Evolutionary conservation across 2,888 invertebrate genomes (phyloP).

Genomic region (Parascotia fuliginaria): DNA sequence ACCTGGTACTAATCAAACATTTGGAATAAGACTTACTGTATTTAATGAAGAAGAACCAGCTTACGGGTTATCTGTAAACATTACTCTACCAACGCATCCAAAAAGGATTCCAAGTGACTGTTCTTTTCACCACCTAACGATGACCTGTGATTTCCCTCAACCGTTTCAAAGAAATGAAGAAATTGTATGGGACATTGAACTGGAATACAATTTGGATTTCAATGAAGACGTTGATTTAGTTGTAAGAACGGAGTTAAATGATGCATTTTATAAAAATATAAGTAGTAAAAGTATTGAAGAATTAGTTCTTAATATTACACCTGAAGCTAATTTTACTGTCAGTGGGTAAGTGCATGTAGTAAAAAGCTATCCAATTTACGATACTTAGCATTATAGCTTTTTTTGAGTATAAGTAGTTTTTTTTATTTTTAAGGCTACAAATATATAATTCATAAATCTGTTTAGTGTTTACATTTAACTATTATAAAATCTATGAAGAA

Average conservation of each 20-base stretch:
- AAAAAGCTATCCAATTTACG: too few species aligned
- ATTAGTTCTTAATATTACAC: constrained; percentile 52
- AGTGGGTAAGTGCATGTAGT: constrained; percentile 58
- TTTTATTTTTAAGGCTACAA: too few species aligned
- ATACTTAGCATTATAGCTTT: too few species aligned
- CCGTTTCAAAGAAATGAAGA: constrained; percentile 61
- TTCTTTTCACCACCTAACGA: constrained; percentile 54
- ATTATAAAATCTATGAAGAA: too few species aligned
- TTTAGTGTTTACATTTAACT: too few species aligned
- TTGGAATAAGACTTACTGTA: constrained; percentile 65
- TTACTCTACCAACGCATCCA: constrained; percentile 63
- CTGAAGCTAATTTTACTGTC: constrained; percentile 58
- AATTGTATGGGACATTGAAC: constrained; percentile 65
- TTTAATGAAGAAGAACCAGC: constrained; percentile 74
- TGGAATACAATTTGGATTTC: constrained; percentile 62
- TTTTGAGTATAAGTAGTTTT: too few species aligned
- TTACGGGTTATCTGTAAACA: constrained; percentile 64
- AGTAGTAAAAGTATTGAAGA: constrained; percentile 49
- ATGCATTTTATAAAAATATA: constrained; percentile 60
- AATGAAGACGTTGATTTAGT: constrained; percentile 47
- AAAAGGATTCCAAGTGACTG: constrained; percentile 69
- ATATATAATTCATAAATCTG: too few species aligned
- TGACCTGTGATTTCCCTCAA: constrained; percentile 67
- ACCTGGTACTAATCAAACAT: constrained; percentile 63
- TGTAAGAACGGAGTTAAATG: constrained; percentile 56